A percentile compares a stretch with the other conserved stretches of the same genome.
These are phyloP conservation scores for Eurystomus gularis DNA, from an alignment of 2,113 vertebrate genomes.

Conservation along the genomic window DNA sequence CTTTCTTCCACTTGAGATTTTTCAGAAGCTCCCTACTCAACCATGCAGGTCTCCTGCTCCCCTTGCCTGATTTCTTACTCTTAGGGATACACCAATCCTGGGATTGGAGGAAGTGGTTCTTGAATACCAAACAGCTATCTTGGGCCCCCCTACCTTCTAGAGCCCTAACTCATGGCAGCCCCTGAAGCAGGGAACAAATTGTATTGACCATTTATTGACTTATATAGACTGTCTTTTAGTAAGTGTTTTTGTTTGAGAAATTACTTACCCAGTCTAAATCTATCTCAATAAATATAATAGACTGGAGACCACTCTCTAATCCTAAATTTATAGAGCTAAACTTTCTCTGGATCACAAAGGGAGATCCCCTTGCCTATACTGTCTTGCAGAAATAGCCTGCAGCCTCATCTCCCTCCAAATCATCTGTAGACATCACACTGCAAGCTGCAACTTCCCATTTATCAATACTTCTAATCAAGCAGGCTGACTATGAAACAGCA, in stretches of 20 bases:
- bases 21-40: no score
- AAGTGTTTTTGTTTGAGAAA: not conserved
- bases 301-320: fast-evolving
- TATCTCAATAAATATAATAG: not conserved
- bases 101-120: no score
- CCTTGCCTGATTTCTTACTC: no score
- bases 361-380: not conserved
- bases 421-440: not conserved
- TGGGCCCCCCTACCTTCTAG: no score
- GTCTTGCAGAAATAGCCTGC: not conserved
- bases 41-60: no score
- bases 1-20: no score
- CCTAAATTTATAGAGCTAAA: not conserved
- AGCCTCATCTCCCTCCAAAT: not conserved
- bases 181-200: not conserved
- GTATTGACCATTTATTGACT: fast-evolving
- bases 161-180: no score
- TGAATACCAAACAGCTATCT: no score
- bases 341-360: not conserved
- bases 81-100: no score
- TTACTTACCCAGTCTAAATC: not conserved
- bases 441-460: not conserved
- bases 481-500: not conserved
- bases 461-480: not conserved
- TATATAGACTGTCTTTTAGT: not conserved